Evolutionary conservation across 2,113 vertebrate species (phyloP).

Genomic region (Sturnus vulgaris): DNA sequence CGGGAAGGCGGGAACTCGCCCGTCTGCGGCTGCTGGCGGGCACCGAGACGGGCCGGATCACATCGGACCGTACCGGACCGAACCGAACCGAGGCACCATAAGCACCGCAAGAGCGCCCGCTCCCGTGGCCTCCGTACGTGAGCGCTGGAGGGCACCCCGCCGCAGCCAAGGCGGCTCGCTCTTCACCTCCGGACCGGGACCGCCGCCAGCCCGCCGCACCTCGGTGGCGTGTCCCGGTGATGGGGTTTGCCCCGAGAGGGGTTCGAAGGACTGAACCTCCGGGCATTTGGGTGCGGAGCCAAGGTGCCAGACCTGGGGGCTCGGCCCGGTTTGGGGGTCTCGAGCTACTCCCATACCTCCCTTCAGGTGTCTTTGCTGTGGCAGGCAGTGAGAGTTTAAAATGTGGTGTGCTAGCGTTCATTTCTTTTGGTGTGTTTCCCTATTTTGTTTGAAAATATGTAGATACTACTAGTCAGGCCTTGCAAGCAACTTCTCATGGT

Average conservation of each 20-base stretch:
- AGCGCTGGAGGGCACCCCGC: not conserved
- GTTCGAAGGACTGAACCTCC: not conserved
- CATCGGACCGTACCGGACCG: fast-evolving
- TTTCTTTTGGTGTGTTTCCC: not conserved
- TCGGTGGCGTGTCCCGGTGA: fast-evolving
- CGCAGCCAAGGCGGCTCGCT: not conserved
- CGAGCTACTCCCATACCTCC: fast-evolving
- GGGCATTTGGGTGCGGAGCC: not conserved
- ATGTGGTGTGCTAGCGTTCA: fast-evolving
- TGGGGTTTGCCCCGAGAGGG: too few relatives aligned
- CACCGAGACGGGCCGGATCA: not conserved
- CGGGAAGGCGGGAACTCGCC: not conserved
- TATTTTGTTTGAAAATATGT: not conserved
- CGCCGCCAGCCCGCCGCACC: too few relatives aligned
- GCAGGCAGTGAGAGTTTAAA: not conserved
- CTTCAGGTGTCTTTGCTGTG: too few relatives aligned
- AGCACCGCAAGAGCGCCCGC: too few relatives aligned
- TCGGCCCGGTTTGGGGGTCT: not conserved
- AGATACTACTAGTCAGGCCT: not conserved
- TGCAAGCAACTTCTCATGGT: fast-evolving
- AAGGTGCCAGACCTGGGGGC: too few relatives aligned
- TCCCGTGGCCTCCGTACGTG: not conserved
- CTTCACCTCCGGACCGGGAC: fast-evolving
- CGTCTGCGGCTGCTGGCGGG: fast-evolving
- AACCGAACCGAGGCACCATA: too few relatives aligned